These are phyloP conservation scores for Drosophila multiciliata DNA, from an alignment of 2,888 invertebrate genomes.

Conservation along the genomic window DNA sequence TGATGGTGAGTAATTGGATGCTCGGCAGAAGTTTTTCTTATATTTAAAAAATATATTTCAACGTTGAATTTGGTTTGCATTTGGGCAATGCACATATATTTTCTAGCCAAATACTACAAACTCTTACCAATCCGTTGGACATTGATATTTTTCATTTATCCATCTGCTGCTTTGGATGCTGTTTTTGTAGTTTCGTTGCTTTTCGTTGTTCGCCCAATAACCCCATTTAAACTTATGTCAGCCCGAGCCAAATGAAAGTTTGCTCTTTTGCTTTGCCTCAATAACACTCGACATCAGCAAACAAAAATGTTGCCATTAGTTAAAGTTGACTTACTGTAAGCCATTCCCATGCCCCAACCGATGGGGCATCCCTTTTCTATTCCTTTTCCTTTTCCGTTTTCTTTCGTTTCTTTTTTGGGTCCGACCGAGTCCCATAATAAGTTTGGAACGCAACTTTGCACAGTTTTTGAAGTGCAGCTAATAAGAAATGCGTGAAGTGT, in stretches of 20 bases:
- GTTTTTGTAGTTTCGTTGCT: conserved; percentile 6
- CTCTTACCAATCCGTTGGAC: conserved; percentile 35
- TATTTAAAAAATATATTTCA: conserved; percentile 12
- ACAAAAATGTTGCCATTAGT: conserved; percentile 71
- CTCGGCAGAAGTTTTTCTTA: not conserved
- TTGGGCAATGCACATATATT: conserved; percentile 38
- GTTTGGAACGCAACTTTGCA: conserved; percentile 57
- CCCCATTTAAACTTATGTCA: conserved; percentile 75
- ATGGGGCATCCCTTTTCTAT: conserved; percentile 12
- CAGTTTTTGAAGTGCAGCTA: conserved; percentile 64
- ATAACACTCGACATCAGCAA: conserved; percentile 66
- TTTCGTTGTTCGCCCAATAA: conserved; percentile 44
- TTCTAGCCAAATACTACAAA: conserved; percentile 26
- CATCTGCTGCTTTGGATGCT: conserved; percentile 10
- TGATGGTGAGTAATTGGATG: conserved; percentile 15
- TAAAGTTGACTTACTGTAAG: conserved; percentile 53
- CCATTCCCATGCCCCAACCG: conserved; percentile 5
- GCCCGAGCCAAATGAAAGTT: conserved; percentile 71
- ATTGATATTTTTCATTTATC: conserved; percentile 49
- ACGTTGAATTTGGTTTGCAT: conserved; percentile 21
- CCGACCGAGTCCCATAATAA: conserved; percentile 55
- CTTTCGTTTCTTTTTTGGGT: conserved; percentile 24
- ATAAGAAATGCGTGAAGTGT: conserved; percentile 78
- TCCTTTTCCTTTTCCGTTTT: conserved; percentile 23
- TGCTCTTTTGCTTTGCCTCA: conserved; percentile 61